Conservation (phyloP, 1,140 invertebrate genomes). For the Drosophila eugracilis region DNA sequence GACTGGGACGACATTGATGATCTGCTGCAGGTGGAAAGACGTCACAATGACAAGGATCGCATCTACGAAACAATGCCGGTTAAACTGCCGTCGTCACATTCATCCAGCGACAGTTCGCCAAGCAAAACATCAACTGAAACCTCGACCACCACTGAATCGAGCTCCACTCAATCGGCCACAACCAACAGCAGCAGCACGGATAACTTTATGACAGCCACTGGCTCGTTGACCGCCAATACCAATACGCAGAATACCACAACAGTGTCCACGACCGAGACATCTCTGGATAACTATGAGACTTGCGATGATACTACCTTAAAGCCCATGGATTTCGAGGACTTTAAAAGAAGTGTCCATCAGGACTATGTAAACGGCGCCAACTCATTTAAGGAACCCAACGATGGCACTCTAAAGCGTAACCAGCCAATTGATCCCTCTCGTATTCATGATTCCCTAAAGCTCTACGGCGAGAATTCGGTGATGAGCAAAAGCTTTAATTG, state of each 20-base stretch:
- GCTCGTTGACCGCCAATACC: conserved; percentile 66
- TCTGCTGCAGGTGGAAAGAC: conserved; percentile 88
- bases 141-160: conserved; percentile 52
- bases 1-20: conserved; percentile 90
- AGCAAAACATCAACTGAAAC: conserved; percentile 69
- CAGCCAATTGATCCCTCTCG: conserved; percentile 85
- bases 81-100: conserved; percentile 86
- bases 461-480: conserved; percentile 82
- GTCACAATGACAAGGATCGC: conserved; percentile 88
- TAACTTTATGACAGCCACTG: conserved; percentile 82
- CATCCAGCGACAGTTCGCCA: conserved; percentile 77
- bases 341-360: conserved; percentile 80
- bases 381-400: conserved; percentile 80
- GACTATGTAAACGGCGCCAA: conserved; percentile 83
- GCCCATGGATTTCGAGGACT: conserved; percentile 83
- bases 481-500: conserved; percentile 85
- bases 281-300: conserved; percentile 74
- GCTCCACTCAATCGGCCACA: conserved; percentile 49
- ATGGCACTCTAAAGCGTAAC: conserved; percentile 84
- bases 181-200: conserved; percentile 61
- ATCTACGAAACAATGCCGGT: conserved; percentile 90
- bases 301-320: conserved; percentile 79
- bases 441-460: conserved; percentile 85
- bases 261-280: conserved; percentile 60
- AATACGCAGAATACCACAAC: conserved; percentile 73